Evolutionary conservation across 2,797 vertebrate species (phyloP).

Genomic region (Ispidina picta): DNA sequence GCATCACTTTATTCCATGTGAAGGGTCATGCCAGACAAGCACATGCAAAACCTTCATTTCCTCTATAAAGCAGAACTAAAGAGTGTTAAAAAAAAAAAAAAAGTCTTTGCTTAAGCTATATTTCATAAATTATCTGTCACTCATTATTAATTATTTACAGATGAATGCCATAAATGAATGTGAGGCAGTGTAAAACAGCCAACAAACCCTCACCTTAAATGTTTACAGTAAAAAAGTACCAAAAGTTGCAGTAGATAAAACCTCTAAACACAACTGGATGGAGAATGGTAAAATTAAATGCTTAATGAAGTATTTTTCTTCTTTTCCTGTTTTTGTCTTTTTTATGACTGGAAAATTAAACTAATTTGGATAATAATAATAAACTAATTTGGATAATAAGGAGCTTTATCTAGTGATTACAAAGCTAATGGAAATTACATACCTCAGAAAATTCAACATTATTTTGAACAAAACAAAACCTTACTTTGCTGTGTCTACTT

Average conservation of each 20-base stretch:
- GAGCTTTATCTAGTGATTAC: neutral
- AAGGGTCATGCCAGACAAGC: neutral
- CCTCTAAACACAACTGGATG: neutral
- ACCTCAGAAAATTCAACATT: neutral
- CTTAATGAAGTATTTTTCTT: neutral
- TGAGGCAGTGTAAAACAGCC: neutral
- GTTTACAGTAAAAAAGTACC: neutral
- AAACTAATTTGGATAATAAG: neutral
- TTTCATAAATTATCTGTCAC: neutral
- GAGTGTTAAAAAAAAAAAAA: neutral
- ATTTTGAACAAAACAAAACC: neutral
- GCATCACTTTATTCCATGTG: neutral
- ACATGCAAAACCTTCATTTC: neutral
- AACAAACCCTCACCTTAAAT: neutral
- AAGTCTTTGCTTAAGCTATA: neutral
- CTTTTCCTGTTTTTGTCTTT: neutral
- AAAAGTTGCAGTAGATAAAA: neutral
- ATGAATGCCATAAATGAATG: neutral
- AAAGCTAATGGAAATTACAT: neutral
- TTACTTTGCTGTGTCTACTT: neutral
- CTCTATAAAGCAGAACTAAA: neutral
- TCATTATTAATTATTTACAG: slow-evolving; percentile 1
- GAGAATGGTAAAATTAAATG: neutral
- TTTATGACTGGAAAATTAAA: neutral
- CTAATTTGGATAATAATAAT: neutral